Base-by-base conservation (phyloP, 2,888 invertebrate species). In the Macaria notata region DNA sequence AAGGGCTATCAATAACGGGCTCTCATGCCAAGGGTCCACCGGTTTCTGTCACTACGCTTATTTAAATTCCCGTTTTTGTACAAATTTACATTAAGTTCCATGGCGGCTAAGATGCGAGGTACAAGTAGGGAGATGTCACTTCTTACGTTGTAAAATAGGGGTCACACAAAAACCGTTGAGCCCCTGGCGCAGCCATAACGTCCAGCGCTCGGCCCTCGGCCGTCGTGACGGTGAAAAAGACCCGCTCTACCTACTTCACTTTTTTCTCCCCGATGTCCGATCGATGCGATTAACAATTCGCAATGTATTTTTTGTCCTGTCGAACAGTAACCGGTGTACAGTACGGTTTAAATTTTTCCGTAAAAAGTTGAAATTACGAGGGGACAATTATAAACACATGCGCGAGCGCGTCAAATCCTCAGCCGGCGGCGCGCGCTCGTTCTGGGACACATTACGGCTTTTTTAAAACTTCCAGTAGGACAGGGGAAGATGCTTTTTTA, bases 331-430 rank as follows among this genome's bases (percentile, higher is more conserved):
- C 83, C 83, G 81, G 83, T 84, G 86, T 82, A 86, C 79, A 83
- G 76, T 76, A 82, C 78, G 78, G 75, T 84, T 84, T 74, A 80
- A 83, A 80, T 76, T 86, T 59, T 88, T 80, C 69, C 73, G 75
- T 81, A 88, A 88, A 88, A 86, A 82, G 75, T 79, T 79, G 69
- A 86, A 88, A 86, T 86, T 83, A 81, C 82, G 84, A 87, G 91
- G 91, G 90, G 90, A 88, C 81, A 81, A 85, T 86, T 83, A 87
- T 86, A 89, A 86, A 85, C 91, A 90, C 86, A 89, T 90, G 90
- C 90, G 89, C 88, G 82, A 88, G 90, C 90, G 90, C 88, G 87
- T 87, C 90, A 91, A 90, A 90, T 90, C 85, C 85, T 89, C 90
- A 91, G 90, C 89, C 89, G 90, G 88, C 90, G 87, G 88, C 90